A percentile compares a stretch with the other conserved stretches of the same genome.
phyloP scores from a whole-genome alignment of 2,113 vertebrate species.

The Hippocampus zosterae region DNA sequence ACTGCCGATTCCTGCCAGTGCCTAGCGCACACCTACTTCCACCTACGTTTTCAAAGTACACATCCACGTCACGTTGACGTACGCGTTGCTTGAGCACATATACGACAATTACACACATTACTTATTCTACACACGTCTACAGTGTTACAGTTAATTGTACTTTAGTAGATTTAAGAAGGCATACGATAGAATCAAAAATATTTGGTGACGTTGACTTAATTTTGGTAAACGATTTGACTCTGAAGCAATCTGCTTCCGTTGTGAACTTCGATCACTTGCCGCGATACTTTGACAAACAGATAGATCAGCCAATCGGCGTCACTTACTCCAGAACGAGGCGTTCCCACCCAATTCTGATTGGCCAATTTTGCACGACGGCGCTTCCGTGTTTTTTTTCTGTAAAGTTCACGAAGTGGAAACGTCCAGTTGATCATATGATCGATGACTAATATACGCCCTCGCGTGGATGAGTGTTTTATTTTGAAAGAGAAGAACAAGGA shows the following conservation, averaged over 20 bases:
- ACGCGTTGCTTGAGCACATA: background rate
- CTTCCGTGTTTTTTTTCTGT: background rate
- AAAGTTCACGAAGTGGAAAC: slow-evolving; percentile 5
- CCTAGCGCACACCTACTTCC: slow-evolving; percentile 4
- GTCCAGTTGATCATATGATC: slow-evolving; percentile 8
- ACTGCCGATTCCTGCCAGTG: background rate
- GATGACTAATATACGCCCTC: slow-evolving; percentile 7
- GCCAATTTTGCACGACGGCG: background rate
- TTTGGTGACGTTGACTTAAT: background rate
- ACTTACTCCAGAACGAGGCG: background rate
- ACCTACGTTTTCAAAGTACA: slow-evolving; percentile 13
- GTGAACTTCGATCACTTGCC: background rate
- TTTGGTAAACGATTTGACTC: background rate
- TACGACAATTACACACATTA: background rate
- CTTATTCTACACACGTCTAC: background rate
- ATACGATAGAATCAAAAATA: background rate
- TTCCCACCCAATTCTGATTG: slow-evolving; percentile 27
- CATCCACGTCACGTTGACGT: background rate
- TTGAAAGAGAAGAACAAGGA: background rate
- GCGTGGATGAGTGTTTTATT: background rate
- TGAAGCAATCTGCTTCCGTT: background rate
- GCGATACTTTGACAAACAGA: slow-evolving; percentile 4
- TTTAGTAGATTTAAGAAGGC: too few species aligned
- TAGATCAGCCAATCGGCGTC: slow-evolving; percentile 9
- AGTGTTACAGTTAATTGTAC: background rate